Base-by-base conservation (phyloP, 2,797 vertebrate species). In the Pteronotus mesoamericanus region DNA sequence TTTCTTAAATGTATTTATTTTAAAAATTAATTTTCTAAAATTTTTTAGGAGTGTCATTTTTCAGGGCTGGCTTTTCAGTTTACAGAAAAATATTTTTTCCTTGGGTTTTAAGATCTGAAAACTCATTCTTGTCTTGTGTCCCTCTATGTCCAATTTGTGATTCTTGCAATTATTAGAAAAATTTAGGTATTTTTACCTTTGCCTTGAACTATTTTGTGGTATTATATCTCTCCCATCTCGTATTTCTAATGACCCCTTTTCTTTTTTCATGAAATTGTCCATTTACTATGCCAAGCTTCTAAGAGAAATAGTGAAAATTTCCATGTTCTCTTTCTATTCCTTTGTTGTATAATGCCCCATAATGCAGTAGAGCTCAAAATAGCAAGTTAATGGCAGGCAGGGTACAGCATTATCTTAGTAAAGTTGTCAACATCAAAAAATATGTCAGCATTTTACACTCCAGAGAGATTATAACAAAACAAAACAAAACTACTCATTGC, bases 61-160 rank as follows among this genome's bases (percentile, higher is more conserved):
- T 79, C 8, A 91, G 21, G 12, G 24, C 37, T 92, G 53, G 37
- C 51, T 86, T n/a, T n/a, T n/a, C 86, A 69, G 5, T 89, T 94
- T 94, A 32, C 8, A 79, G 6, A 75, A 64, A 84, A 92, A 79
- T 92, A 6, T 24, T 64, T 86, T 89, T 69, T 21, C 48, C 37
- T 75, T 96, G 26, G 26, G 10, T 94, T 79, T 82, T 84, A 92
- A 79, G 61, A 37, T 55, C 39, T 85, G 39, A 95, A 94, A 80
- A 53, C 64, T 32, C 11, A 55, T 48, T 55, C 91, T 87, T 72
- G 24, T 85, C n/a, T 93, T 82, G 4, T 61, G 15, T 72, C 39
- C 89, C 34, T 89, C 86, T 92, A 22, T 91, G 32, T 87, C 7
- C 22, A 84, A 66, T 61, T 55, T 92, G 71, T 84, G 14, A 87